phyloP scores from a whole-genome alignment of 30 jellyfish, hydroid and myxozoan genomes.

The Aurelia sp. region DNA sequence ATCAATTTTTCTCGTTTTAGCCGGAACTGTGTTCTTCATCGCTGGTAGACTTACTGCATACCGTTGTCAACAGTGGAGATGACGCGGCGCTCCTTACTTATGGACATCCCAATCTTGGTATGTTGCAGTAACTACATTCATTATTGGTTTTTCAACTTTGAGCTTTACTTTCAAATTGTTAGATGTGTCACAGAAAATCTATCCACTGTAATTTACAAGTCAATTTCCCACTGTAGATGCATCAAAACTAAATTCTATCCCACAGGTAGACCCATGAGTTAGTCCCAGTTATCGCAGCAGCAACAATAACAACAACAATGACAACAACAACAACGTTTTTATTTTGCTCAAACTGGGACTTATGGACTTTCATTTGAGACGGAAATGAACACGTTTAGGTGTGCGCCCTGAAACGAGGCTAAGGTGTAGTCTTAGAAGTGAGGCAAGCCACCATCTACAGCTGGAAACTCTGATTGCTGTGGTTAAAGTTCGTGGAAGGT shows the following conservation, averaged over 20 bases:
- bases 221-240: background rate
- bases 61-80: constrained; percentile 87
- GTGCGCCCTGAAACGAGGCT: no score
- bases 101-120: constrained; percentile 93
- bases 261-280: no score
- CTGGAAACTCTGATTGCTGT: no score
- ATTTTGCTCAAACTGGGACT: no score
- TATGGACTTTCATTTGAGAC: no score
- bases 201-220: background rate
- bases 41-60: constrained; percentile 81
- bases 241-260: background rate
- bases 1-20: constrained; percentile 9
- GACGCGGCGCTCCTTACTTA: constrained; percentile 85
- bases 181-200: background rate
- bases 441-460: no score
- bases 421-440: no score
- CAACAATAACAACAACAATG: no score
- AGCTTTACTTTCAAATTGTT: background rate
- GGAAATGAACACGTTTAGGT: no score
- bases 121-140: background rate
- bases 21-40: constrained; percentile 81
- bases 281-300: no score
- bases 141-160: background rate
- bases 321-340: no score
- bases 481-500: no score